Evolutionary conservation across 1,140 invertebrate genomes (phyloP), one percentile per base, ranked within the genome.

Genomic region (Drosophila aff.): DNA sequence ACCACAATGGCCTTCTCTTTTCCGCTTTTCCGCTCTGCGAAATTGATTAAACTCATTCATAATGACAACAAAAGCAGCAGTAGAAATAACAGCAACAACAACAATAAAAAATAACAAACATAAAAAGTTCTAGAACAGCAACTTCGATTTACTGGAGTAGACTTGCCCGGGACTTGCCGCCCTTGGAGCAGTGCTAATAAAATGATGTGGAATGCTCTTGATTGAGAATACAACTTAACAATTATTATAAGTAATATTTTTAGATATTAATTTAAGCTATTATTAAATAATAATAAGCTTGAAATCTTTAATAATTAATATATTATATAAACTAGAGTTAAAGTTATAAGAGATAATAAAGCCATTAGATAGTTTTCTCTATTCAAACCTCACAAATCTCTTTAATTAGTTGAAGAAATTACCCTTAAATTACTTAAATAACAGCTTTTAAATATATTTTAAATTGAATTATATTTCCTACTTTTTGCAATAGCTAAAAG

Each of bases 1-100:
- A 16, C 21, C 43, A 74, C 69, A 75, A 75, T 75, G 69, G 49
- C 58, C 72, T 75, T 74, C 49, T 53, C 33, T 55, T 55, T 55
- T 38, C 52, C 41, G 65, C 74, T 43, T 67, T 74, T 52, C 47
- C 69, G 72, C 59, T 75, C 82, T 78, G 74, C 58, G 67, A 75
- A 85, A 85, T 85, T 85, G 82, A 85, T 85, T 85, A 85, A 85
- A 63, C 74, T 81, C 82, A 84, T 84, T 85, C 82, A 85, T 85
- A 77, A 84, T 72, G 81, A 66, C 67, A 62, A 60, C 66, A 55
- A 52, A 77, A 58, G 69, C 47, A 38, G 26, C 66, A 61, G 31
- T 40, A 61, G 21, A 21, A 47, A 33, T 13, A 21, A 8, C n/a
- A 18, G 4, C 8, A 3, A 26, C 11, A 21, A 10, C 31, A 61